These are phyloP conservation scores for Schmidtea mediterranea DNA, from an alignment of 1,140 invertebrate genomes.

Conservation along the genomic window DNA sequence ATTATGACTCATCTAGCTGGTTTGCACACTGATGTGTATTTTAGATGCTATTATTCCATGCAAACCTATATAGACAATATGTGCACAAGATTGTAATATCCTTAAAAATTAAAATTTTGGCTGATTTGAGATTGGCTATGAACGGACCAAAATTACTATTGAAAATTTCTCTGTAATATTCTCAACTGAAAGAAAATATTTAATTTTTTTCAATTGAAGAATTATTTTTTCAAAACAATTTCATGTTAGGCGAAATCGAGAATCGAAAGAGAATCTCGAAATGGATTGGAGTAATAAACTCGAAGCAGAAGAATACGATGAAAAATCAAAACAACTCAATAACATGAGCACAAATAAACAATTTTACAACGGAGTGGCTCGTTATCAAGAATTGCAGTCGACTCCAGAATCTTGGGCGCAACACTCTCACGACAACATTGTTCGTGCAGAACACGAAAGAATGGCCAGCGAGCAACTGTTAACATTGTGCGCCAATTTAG, in stretches of 20 bases:
- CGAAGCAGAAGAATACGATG: constrained; percentile 46
- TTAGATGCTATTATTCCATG: too few relatives aligned
- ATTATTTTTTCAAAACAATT: too few relatives aligned
- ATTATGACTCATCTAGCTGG: too few relatives aligned
- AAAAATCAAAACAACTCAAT: constrained; percentile 15
- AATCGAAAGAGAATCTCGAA: constrained; percentile 47
- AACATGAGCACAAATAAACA: constrained; percentile 26
- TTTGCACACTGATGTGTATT: too few relatives aligned
- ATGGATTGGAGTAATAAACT: constrained; percentile 64
- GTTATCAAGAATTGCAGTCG: constrained; percentile 26
- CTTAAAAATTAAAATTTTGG: too few relatives aligned
- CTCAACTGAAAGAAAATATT: too few relatives aligned
- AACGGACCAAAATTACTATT: too few relatives aligned
- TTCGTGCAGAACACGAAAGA: constrained; percentile 23
- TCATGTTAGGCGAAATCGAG: constrained; percentile 38
- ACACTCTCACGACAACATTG: constrained; percentile 27
- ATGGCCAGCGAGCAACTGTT: constrained; percentile 27
- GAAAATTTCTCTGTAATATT: too few relatives aligned
- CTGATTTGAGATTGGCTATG: too few relatives aligned
- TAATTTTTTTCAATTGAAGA: too few relatives aligned
- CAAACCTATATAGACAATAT: too few relatives aligned
- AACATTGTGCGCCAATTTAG: constrained; percentile 23
- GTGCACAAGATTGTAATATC: too few relatives aligned
- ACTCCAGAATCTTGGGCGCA: constrained; percentile 9
- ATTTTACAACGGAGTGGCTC: constrained; percentile 24